Conservation (phyloP, 1,140 invertebrate genomes). For the Drosophila suzukii region DNA sequence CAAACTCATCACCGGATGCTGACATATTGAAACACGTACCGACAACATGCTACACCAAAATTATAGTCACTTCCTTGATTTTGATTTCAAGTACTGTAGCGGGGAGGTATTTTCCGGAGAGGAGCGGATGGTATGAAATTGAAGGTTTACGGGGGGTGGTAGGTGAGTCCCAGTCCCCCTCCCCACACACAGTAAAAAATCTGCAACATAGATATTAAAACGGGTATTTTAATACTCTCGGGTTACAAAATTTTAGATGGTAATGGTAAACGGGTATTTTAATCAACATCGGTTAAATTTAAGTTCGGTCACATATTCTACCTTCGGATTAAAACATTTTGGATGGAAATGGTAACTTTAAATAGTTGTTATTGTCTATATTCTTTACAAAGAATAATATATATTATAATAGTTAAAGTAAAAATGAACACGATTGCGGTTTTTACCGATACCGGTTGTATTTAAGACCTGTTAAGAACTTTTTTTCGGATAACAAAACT, state of each 20-base stretch:
- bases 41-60: constrained; percentile 84
- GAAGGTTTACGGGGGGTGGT: constrained; percentile 3
- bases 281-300: background rate
- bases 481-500: too few relatives aligned
- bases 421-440: too few relatives aligned
- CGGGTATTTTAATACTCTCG: background rate
- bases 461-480: too few relatives aligned
- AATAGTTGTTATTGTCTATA: too few relatives aligned
- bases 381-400: too few relatives aligned
- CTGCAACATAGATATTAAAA: background rate
- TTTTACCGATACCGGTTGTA: too few relatives aligned
- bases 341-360: too few relatives aligned
- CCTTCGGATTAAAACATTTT: too few relatives aligned
- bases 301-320: too few relatives aligned
- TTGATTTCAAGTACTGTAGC: constrained; percentile 78
- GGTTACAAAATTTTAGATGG: too few relatives aligned
- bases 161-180: constrained; percentile 13
- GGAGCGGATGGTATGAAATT: background rate
- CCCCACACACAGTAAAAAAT: background rate
- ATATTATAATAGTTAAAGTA: too few relatives aligned
- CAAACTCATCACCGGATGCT: constrained; percentile 83
- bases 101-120: constrained; percentile 6
- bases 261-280: background rate
- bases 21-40: constrained; percentile 84
- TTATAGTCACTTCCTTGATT: constrained; percentile 84